Conservation (phyloP, 2,888 invertebrate species). For the Cancer borealis region DNA sequence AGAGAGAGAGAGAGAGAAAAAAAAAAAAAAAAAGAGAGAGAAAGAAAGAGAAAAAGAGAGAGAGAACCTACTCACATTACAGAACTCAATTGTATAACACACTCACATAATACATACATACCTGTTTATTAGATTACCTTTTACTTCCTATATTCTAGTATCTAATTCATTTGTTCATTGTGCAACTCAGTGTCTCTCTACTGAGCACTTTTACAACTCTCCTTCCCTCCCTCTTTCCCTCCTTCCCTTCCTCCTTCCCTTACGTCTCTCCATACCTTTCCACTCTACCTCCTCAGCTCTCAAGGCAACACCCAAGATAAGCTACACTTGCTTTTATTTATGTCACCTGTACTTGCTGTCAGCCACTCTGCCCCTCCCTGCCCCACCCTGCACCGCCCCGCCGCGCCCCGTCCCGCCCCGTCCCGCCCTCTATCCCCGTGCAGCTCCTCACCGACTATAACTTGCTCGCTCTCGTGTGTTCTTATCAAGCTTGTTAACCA, state of each 20-base stretch:
- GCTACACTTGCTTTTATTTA: not conserved
- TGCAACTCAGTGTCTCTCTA: not conserved
- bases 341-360: not conserved
- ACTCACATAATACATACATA: not conserved
- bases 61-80: too few species aligned
- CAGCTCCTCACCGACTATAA: not conserved
- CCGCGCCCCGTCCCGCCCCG: not conserved
- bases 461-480: too few species aligned
- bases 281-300: not conserved
- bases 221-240: not conserved
- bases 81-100: not conserved
- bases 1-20: conserved; percentile 16
- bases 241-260: not conserved
- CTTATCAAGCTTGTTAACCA: not conserved
- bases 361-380: not conserved
- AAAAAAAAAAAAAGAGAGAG: too few species aligned
- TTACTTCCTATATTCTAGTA: not conserved
- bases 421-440: not conserved
- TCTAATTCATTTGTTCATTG: not conserved
- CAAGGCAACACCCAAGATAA: conserved; percentile 3
- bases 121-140: not conserved
- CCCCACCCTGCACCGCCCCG: not conserved
- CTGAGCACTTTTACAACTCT: not conserved
- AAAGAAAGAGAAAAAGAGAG: not conserved
- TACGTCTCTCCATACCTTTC: not conserved